These are phyloP conservation scores for Bergia sp. DNA, from an alignment of 92 coral and sea anemone species.

Conservation along the genomic window DNA sequence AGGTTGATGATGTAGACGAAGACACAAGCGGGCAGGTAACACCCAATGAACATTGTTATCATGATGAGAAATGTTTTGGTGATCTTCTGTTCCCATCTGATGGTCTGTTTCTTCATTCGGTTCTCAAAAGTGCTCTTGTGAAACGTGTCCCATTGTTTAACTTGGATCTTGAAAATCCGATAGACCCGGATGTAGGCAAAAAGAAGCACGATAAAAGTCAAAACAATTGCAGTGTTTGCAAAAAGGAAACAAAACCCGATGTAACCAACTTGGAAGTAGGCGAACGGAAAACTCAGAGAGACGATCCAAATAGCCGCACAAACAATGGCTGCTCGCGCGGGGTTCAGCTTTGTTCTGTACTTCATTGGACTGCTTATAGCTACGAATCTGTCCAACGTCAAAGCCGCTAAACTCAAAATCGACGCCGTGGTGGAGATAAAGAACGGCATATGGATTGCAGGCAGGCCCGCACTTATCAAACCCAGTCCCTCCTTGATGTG, in stretches of 20 bases:
- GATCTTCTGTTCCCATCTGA: conserved; percentile 82
- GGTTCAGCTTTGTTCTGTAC: conserved; percentile 65
- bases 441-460: conserved; percentile 92
- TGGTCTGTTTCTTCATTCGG: conserved; percentile 63
- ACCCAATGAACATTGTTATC: conserved; percentile 70
- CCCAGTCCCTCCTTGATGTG: conserved; percentile 85
- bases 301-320: conserved; percentile 77
- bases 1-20: conserved; percentile 82
- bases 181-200: conserved; percentile 83
- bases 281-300: conserved; percentile 83
- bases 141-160: conserved; percentile 73
- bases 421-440: conserved; percentile 95
- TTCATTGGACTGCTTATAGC: conserved; percentile 84
- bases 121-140: conserved; percentile 76
- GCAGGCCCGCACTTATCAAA: conserved; percentile 56
- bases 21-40: conserved; percentile 83
- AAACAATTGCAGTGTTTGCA: conserved; percentile 85
- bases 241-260: conserved; percentile 84
- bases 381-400: conserved; percentile 88
- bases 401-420: conserved; percentile 81
- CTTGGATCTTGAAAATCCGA: conserved; percentile 78
- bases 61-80: conserved; percentile 90
- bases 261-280: conserved; percentile 82
- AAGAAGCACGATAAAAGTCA: conserved; percentile 74
- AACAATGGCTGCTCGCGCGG: conserved; percentile 68